Percentiles rank a stretch among this genome's conserved stretches.
Evolutionary conservation across 30 jellyfish, hydroid and myxozoan genomes (phyloP).

Genomic region (Sanderia malayensis): DNA sequence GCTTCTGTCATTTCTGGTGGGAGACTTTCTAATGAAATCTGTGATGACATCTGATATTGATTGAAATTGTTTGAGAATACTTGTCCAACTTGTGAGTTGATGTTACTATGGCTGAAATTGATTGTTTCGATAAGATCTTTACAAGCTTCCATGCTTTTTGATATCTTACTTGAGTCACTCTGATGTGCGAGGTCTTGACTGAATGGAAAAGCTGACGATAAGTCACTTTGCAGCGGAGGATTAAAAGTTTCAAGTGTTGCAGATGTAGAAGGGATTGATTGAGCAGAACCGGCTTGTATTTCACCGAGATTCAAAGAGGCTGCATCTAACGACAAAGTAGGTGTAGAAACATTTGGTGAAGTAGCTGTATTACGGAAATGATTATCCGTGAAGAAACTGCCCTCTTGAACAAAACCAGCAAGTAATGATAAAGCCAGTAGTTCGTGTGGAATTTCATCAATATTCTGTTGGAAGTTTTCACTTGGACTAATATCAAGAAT

Average conservation of each 20-base stretch:
- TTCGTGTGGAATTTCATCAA: constrained; percentile 59
- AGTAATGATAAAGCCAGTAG: constrained; percentile 48
- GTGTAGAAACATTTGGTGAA: not conserved
- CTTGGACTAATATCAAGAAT: constrained; percentile 45
- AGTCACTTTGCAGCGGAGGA: not conserved
- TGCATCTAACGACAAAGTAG: not conserved
- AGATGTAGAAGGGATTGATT: too few species aligned
- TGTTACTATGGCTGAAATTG: constrained; percentile 53
- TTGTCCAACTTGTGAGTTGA: constrained; percentile 49
- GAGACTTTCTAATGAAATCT: constrained; percentile 8
- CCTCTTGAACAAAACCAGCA: constrained; percentile 68
- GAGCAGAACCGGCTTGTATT: too few species aligned
- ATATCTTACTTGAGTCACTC: not conserved
- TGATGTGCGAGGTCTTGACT: not conserved
- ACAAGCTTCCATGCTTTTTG: not conserved
- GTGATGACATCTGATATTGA: constrained; percentile 43
- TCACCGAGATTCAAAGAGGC: not conserved
- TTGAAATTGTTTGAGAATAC: constrained; percentile 47
- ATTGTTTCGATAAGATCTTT: constrained; percentile 14
- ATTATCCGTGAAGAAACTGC: constrained; percentile 50
- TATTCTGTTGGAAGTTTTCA: constrained; percentile 33
- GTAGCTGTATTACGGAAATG: constrained; percentile 10
- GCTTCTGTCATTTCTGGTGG: not conserved
- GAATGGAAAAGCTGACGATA: not conserved
- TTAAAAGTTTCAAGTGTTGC: not conserved